Evolutionary conservation across 1,140 invertebrate genomes (phyloP), one percentile per base, ranked within the genome.

Genomic region (Pseudomyrmex gracilis): DNA sequence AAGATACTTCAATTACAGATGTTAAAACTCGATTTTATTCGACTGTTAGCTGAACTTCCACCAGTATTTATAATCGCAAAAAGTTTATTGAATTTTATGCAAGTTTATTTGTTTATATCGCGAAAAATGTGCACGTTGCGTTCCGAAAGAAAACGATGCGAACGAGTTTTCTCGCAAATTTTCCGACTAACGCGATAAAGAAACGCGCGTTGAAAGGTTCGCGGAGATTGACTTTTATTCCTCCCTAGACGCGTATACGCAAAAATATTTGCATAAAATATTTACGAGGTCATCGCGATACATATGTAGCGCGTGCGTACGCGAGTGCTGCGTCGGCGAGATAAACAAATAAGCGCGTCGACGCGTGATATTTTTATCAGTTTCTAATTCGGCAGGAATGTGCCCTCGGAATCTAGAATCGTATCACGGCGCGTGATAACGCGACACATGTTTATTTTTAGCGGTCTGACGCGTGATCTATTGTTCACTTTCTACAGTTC

Each of bases 321-420:
- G n/a, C 12, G 17, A n/a, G 64, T 13, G 22, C 9, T n/a, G 0
- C n/a, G 45, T 51, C 24, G 60, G 17, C n/a, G 74, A 77, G 66
- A 20, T 71, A 71, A 80, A 70, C 49, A 78, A 78, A 80, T 70
- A 80, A 78, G 43, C 68, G 34, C 20, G 66, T 2, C 15, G 66
- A 80, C 20, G 43, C 71, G 22, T 22, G 73, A 61, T 87, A 87
- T 88, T 85, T 88, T 88, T 82, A 87, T 87, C 77, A 70, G 17
- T 9, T 43, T 66, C 70, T 83, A 87, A 85, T 85, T 85, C 60
- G 24, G 5, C 24, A 70, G 55, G 71, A 85, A 85, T 88, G 77
- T 66, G 55, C 61, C 55, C 34, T 49, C 49, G 64, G 61, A 68
- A 63, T 63, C 49, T 57, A 60, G 49, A 71, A 78, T 67, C 55